A percentile compares a stretch with the other conserved stretches of the same genome.
These are phyloP conservation scores for Trichogramma pretiosum DNA, from an alignment of 1,140 invertebrate genomes.

Conservation along the genomic window DNA sequence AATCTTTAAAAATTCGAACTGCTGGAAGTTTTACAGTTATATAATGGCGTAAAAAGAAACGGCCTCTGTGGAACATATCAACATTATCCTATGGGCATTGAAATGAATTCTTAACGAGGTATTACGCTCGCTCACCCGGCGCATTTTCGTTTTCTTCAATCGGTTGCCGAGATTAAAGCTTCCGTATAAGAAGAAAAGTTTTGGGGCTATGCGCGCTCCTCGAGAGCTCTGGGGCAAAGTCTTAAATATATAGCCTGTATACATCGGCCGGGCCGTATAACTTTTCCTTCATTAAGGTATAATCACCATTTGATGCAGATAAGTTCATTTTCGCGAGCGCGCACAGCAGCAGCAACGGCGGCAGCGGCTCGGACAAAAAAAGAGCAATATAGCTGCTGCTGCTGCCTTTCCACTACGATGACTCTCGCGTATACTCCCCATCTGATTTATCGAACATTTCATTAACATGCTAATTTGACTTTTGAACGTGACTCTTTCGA, in stretches of 20 bases:
- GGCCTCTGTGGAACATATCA: too few species aligned
- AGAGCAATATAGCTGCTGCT: slow-evolving; percentile 22
- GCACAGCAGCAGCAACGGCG: slow-evolving; percentile 11
- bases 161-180: slow-evolving; percentile 30
- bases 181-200: slow-evolving; percentile 29
- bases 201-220: slow-evolving; percentile 12
- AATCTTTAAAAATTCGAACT: too few species aligned
- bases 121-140: slow-evolving; percentile 6
- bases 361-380: slow-evolving; percentile 9
- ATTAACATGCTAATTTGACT: slow-evolving; percentile 34
- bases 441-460: slow-evolving; percentile 34
- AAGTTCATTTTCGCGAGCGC: slow-evolving; percentile 34
- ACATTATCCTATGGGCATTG: slow-evolving; percentile 10
- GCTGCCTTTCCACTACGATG: too few species aligned
- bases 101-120: slow-evolving; percentile 33
- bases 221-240: too few species aligned
- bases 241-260: too few species aligned
- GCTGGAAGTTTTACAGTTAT: too few species aligned
- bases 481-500: slow-evolving; percentile 17
- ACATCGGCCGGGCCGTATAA: slow-evolving; percentile 28
- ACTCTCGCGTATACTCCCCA: too few species aligned
- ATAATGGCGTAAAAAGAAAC: too few species aligned
- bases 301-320: slow-evolving; percentile 37
- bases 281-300: slow-evolving; percentile 35
- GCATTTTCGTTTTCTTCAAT: slow-evolving; percentile 26